Percentiles rank a stretch among this genome's conserved stretches.
These are phyloP conservation scores for Colossoma macropomum DNA, from an alignment of 2,113 vertebrate genomes.

Conservation along the genomic window DNA sequence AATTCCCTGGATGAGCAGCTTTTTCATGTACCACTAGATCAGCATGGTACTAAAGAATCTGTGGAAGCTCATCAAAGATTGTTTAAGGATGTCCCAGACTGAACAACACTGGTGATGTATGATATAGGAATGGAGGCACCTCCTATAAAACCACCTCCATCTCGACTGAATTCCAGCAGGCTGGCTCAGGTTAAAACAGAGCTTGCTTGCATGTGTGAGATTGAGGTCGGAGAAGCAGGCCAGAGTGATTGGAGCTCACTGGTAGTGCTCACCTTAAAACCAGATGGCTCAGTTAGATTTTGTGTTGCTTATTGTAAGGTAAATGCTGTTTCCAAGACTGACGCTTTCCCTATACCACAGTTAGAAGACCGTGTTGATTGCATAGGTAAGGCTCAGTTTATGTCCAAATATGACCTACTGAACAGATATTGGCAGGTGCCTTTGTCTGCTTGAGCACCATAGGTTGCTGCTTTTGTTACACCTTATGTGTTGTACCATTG, in stretches of 20 bases:
- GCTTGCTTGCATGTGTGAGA: neutral
- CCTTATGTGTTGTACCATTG: neutral
- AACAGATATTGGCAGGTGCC: neutral
- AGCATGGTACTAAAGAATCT: neutral
- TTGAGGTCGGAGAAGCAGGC: neutral
- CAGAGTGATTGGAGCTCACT: neutral
- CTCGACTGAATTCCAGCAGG: neutral
- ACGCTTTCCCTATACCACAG: neutral
- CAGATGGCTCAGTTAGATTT: neutral
- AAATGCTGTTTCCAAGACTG: neutral
- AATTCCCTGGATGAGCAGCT: neutral
- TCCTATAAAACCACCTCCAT: neutral
- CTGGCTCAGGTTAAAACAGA: neutral
- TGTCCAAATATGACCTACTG: neutral
- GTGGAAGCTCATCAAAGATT: neutral
- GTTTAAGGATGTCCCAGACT: neutral
- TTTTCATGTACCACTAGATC: neutral
- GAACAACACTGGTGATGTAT: neutral
- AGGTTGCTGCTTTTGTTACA: neutral
- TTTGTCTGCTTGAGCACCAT: neutral
- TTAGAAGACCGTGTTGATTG: neutral
- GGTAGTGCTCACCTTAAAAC: neutral
- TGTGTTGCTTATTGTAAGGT: neutral
- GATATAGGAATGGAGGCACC: neutral
- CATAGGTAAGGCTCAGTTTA: neutral